Conservation (phyloP, 1,140 invertebrate species). For the Pseudomyrmex gracilis region DNA sequence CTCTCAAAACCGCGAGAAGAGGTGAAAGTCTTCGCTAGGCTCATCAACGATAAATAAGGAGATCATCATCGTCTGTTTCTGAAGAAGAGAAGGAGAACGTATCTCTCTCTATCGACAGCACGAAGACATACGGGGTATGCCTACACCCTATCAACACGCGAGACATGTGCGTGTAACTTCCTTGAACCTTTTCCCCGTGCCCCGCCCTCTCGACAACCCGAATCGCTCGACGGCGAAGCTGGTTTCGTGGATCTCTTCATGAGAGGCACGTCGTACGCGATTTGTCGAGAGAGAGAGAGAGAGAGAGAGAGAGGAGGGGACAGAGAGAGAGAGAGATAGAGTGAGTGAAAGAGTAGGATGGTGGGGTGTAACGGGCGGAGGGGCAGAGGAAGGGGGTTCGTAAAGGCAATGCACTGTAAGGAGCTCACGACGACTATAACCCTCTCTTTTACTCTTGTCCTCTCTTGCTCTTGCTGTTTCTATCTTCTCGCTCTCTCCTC, state of each 20-base stretch:
- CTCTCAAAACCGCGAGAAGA: constrained; percentile 64
- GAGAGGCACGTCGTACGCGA: constrained; percentile 80
- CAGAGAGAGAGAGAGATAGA: constrained; percentile 37
- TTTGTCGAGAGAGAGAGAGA: constrained; percentile 71
- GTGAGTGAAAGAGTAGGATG: constrained; percentile 32
- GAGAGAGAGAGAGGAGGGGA: constrained; percentile 31
- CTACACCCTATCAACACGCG: constrained; percentile 21
- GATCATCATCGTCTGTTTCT: constrained; percentile 10
- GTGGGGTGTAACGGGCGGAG: constrained; percentile 82
- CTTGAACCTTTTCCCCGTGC: constrained; percentile 45
- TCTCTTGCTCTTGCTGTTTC: constrained; percentile 61
- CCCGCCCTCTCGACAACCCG: constrained; percentile 71
- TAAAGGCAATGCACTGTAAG: constrained; percentile 85
- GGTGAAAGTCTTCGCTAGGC: constrained; percentile 68
- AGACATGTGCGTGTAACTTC: constrained; percentile 61
- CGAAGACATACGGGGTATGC: constrained; percentile 29
- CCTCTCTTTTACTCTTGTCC: constrained; percentile 46
- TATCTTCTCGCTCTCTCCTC: constrained; percentile 56
- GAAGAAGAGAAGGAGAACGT: constrained; percentile 52
- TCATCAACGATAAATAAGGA: constrained; percentile 15
- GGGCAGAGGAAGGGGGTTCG: constrained; percentile 81
- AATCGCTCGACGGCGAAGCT: constrained; percentile 76
- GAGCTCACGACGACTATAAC: constrained; percentile 81
- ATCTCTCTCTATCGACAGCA: constrained; percentile 47
- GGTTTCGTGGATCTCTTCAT: constrained; percentile 81